Conservation (phyloP, 2,888 invertebrate species). For the Drosophila kuntzei region DNA sequence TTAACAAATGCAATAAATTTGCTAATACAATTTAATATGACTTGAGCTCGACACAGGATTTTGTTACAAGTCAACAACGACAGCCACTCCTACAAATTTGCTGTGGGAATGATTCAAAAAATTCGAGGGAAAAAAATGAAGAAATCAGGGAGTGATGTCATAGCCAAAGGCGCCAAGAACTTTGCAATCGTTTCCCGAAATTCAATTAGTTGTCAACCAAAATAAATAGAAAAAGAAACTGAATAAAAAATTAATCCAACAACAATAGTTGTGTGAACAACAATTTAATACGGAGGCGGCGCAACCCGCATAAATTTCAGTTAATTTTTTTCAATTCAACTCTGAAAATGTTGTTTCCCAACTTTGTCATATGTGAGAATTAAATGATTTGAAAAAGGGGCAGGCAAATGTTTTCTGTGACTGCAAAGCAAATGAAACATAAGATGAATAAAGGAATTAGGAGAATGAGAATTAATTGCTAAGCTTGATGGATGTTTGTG, state of each 20-base stretch:
- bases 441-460: slow-evolving; percentile 13
- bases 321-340: slow-evolving; percentile 24
- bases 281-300: slow-evolving; percentile 23
- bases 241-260: slow-evolving; percentile 22
- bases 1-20: slow-evolving; percentile 76
- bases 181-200: slow-evolving; percentile 37
- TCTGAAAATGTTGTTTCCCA: slow-evolving; percentile 26
- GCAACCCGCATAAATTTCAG: slow-evolving; percentile 40
- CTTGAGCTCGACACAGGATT: slow-evolving; percentile 45
- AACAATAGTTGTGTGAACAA: slow-evolving; percentile 7
- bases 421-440: slow-evolving; percentile 42
- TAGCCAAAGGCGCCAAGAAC: slow-evolving; percentile 48
- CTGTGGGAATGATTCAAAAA: slow-evolving; percentile 48
- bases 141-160: slow-evolving; percentile 55
- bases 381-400: slow-evolving; percentile 14
- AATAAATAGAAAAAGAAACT: slow-evolving; percentile 5
- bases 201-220: slow-evolving; percentile 49
- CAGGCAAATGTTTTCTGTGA: slow-evolving; percentile 22
- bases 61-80: slow-evolving; percentile 31
- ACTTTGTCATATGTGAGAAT: slow-evolving; percentile 47
- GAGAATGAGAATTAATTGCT: slow-evolving; percentile 26
- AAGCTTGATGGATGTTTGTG: slow-evolving; percentile 46
- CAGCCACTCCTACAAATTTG: slow-evolving; percentile 44
- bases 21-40: slow-evolving; percentile 75
- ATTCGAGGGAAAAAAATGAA: slow-evolving; percentile 2